phyloP scores from a whole-genome alignment of 2,113 vertebrate genomes.

The Empidonax traillii region DNA sequence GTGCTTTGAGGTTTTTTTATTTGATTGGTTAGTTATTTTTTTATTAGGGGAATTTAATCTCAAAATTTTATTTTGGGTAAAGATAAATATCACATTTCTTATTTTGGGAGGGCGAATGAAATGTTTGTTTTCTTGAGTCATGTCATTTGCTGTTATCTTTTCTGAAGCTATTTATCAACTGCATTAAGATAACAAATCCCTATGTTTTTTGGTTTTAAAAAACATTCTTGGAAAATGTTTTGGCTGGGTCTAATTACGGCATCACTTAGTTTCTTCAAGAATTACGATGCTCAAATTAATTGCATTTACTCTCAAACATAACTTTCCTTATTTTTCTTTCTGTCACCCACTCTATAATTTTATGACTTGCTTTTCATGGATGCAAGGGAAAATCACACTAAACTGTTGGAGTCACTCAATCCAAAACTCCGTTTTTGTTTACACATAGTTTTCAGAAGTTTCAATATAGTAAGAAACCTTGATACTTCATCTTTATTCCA shows the following conservation, averaged over 20 bases:
- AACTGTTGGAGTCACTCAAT: not conserved
- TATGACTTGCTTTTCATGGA: not conserved
- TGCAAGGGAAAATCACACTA: not conserved
- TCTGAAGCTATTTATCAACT: conserved; percentile 40
- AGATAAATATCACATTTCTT: not conserved
- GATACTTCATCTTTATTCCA: not conserved
- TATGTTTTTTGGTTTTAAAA: conserved; percentile 22
- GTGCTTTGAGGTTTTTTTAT: not conserved
- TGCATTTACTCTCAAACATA: conserved; percentile 11
- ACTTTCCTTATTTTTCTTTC: not conserved
- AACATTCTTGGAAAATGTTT: conserved; percentile 9
- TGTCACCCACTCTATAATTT: not conserved
- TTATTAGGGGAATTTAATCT: not conserved
- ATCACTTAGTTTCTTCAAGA: conserved; percentile 3
- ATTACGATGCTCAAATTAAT: conserved; percentile 23
- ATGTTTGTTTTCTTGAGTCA: not conserved
- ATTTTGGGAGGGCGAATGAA: not conserved
- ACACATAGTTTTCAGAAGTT: not conserved
- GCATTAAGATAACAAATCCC: conserved; percentile 52
- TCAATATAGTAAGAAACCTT: not conserved
- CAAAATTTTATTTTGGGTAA: not conserved
- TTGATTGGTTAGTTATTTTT: not conserved
- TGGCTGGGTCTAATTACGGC: conserved; percentile 21
- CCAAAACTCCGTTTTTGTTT: not conserved
- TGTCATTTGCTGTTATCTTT: not conserved